Evolutionary conservation across 1,140 invertebrate species (phyloP).

Genomic region (Varroa destructor): DNA sequence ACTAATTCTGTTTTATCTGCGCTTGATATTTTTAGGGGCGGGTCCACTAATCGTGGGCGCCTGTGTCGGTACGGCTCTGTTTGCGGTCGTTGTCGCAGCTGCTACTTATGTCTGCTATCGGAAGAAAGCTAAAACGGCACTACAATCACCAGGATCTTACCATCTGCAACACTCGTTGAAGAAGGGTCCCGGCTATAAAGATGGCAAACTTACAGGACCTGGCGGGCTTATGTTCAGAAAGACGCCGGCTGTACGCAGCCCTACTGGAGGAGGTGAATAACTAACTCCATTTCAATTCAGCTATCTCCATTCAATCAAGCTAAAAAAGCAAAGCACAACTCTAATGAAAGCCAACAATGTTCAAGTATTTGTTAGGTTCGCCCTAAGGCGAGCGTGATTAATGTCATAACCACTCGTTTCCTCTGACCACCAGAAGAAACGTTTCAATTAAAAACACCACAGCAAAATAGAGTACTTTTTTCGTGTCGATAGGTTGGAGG

Average conservation of each 20-base stretch:
- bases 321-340: too few relatives aligned
- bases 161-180: constrained; percentile 19
- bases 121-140: constrained; percentile 1
- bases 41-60: constrained; percentile 51
- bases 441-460: too few relatives aligned
- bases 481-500: too few relatives aligned
- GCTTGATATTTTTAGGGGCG: constrained; percentile 45
- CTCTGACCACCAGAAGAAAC: too few relatives aligned
- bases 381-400: too few relatives aligned
- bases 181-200: constrained; percentile 9
- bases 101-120: constrained; percentile 50
- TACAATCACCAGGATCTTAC: constrained; percentile 16
- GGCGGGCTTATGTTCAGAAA: constrained; percentile 24
- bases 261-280: constrained; percentile 9
- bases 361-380: too few relatives aligned
- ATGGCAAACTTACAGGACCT: constrained; percentile 14
- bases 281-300: too few relatives aligned
- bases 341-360: too few relatives aligned
- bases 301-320: too few relatives aligned
- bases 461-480: too few relatives aligned
- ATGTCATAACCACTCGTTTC: too few relatives aligned
- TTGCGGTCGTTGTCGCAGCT: constrained; percentile 47
- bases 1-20: too few relatives aligned
- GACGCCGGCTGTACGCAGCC: constrained; percentile 20
- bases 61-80: constrained; percentile 47